These are phyloP conservation scores for Cygnus buccinator DNA, from an alignment of 2,113 vertebrate genomes.

Conservation along the genomic window DNA sequence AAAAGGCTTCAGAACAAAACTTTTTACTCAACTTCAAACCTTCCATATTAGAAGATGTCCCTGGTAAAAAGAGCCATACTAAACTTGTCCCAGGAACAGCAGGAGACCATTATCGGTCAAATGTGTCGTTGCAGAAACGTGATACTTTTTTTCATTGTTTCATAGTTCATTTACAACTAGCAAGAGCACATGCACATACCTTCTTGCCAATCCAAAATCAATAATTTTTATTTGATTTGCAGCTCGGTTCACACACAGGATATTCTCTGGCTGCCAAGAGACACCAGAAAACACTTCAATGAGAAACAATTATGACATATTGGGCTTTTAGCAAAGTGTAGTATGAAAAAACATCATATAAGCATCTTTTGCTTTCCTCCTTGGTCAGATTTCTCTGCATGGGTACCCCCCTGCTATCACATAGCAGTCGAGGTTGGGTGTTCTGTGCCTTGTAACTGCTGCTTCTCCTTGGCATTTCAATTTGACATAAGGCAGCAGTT, in stretches of 20 bases:
- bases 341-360: constrained; percentile 53
- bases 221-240: constrained; percentile 98
- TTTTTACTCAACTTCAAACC: not conserved
- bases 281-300: constrained; percentile 51
- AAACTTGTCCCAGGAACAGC: not conserved
- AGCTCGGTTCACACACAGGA: constrained; percentile 92
- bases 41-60: not conserved
- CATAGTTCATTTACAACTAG: not conserved
- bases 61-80: not conserved
- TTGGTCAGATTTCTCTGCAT: constrained; percentile 17
- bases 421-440: not conserved
- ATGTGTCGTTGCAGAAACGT: not conserved
- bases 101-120: not conserved
- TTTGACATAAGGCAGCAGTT: constrained; percentile 44
- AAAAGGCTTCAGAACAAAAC: not conserved
- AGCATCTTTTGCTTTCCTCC: constrained; percentile 40
- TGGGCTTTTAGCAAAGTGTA: constrained; percentile 30
- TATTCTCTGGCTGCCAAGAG: constrained; percentile 94
- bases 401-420: constrained; percentile 45
- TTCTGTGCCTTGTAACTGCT: constrained; percentile 13
- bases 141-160: not conserved
- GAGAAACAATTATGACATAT: constrained; percentile 57
- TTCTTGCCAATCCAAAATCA: constrained; percentile 97
- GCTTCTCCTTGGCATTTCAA: not conserved
- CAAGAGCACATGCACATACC: constrained; percentile 76